Conservation (phyloP, 2,888 invertebrate genomes). For the Heliconius aoede region DNA sequence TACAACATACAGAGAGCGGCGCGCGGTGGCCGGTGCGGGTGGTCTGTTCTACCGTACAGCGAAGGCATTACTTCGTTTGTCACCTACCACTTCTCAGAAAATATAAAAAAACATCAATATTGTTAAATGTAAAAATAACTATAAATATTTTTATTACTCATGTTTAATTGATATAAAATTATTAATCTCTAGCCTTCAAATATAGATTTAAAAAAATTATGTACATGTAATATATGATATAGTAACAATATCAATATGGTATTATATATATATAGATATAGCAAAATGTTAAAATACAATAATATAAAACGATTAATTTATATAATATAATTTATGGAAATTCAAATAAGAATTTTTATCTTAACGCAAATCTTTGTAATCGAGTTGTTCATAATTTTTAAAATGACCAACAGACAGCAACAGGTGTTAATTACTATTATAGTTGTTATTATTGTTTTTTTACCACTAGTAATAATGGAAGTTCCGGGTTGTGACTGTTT, state of each 20-base stretch:
- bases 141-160: neutral
- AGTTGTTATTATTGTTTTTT: conserved; percentile 82
- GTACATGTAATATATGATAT: neutral
- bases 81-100: conserved; percentile 53
- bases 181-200: neutral
- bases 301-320: neutral
- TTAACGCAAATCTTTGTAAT: neutral
- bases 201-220: neutral
- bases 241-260: neutral
- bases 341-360: conserved; percentile 12
- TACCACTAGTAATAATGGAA: conserved; percentile 75
- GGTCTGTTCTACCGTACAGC: conserved; percentile 69
- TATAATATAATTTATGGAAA: conserved; percentile 2
- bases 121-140: neutral
- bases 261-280: too few species aligned
- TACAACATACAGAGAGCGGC: conserved; percentile 66
- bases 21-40: conserved; percentile 74
- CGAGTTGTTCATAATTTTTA: conserved; percentile 72
- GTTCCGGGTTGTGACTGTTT: conserved; percentile 81
- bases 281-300: too few species aligned
- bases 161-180: neutral
- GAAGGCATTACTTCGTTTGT: conserved; percentile 72
- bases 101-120: neutral
- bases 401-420: conserved; percentile 77
- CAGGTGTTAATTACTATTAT: conserved; percentile 83